Evolutionary conservation across 1,140 invertebrate species (phyloP).

Genomic region (Adelges cooleyi): DNA sequence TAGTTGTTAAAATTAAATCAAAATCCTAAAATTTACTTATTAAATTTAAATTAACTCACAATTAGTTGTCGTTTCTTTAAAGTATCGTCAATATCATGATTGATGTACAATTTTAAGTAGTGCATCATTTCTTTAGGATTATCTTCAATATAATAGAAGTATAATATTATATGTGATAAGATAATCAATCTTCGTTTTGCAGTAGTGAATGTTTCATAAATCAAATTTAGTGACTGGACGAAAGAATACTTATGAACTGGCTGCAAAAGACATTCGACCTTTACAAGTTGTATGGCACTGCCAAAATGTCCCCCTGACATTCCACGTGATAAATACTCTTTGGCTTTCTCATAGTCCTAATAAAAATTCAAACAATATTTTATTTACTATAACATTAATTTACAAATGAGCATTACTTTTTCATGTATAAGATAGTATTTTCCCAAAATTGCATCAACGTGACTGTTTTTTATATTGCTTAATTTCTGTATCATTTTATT

Average conservation of each 20-base stretch:
- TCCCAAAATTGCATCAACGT: not conserved
- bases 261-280: conserved; percentile 7
- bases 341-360: conserved; percentile 10
- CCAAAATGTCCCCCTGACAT: conserved; percentile 14
- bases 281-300: conserved; percentile 2
- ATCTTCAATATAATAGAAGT: not conserved
- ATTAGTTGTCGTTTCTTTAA: conserved; percentile 9
- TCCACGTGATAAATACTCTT: not conserved
- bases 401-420: too few relatives aligned
- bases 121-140: not conserved
- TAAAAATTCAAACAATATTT: too few relatives aligned
- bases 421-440: conserved; percentile 6
- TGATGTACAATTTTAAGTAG: not conserved
- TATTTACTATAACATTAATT: too few relatives aligned
- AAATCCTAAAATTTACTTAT: too few relatives aligned
- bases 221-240: conserved; percentile 4
- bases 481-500: not conserved
- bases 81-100: conserved; percentile 7
- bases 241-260: not conserved
- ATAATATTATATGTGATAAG: conserved; percentile 4
- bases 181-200: not conserved
- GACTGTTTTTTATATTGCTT: not conserved
- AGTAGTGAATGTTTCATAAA: not conserved
- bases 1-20: too few relatives aligned
- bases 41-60: not conserved